Percentiles rank a stretch among this genome's conserved stretches.
Evolutionary conservation across 2,113 vertebrate genomes (phyloP).

Genomic region (Callorhinus ursinus): DNA sequence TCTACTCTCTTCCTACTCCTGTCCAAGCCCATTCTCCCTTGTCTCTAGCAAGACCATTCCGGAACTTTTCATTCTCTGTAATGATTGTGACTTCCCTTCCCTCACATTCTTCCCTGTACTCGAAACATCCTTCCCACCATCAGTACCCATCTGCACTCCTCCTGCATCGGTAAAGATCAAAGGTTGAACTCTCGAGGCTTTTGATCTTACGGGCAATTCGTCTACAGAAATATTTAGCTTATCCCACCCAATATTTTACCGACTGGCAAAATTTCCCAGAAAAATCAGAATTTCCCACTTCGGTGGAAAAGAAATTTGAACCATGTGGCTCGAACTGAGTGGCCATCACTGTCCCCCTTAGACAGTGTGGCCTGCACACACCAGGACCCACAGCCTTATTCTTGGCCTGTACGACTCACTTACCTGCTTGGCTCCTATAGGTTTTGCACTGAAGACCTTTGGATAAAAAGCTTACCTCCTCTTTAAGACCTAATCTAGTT

Average conservation of each 20-base stretch:
- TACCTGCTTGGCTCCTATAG: not conserved
- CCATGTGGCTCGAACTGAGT: not conserved
- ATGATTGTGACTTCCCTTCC: not conserved
- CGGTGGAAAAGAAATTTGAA: not conserved
- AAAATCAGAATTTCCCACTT: not conserved
- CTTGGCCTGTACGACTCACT: not conserved
- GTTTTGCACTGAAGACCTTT: not conserved
- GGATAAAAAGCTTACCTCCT: not conserved
- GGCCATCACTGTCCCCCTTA: not conserved
- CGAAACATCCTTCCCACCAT: not conserved
- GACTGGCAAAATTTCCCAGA: not conserved
- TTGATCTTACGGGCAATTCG: not conserved
- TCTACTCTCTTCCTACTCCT: not conserved
- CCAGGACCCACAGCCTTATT: not conserved
- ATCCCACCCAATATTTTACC: not conserved
- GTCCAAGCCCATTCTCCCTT: not conserved
- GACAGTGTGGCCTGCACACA: not conserved
- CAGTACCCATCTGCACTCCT: not conserved
- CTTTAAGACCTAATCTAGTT: not conserved
- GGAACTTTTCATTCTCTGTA: not conserved
- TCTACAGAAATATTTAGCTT: constrained; percentile 1
- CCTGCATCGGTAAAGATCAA: not conserved
- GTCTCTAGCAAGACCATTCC: not conserved
- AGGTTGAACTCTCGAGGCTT: not conserved
- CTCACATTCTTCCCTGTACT: not conserved